Percentiles rank a stretch among this genome's conserved stretches.
These are phyloP conservation scores for Erpornis zantholeuca DNA, from an alignment of 2,113 vertebrate genomes.

Conservation along the genomic window DNA sequence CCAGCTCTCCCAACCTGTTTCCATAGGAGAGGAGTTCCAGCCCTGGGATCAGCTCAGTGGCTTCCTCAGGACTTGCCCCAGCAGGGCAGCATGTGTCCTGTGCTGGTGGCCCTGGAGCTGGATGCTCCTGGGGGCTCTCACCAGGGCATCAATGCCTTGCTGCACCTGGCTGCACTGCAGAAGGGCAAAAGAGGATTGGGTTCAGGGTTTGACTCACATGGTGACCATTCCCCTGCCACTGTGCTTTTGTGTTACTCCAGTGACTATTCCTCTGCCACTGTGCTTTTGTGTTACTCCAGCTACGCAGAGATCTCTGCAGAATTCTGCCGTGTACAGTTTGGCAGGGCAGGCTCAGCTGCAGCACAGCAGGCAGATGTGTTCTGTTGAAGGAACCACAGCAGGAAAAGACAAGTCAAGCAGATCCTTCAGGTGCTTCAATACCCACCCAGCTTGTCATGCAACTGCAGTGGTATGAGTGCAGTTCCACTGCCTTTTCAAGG, in stretches of 20 bases:
- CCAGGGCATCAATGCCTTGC: background rate
- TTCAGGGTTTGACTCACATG: background rate
- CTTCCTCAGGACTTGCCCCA: background rate
- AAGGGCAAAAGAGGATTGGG: background rate
- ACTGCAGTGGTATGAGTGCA: background rate
- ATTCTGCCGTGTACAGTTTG: background rate
- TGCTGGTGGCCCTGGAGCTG: background rate
- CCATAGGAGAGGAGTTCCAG: background rate
- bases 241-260: background rate
- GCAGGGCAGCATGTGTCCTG: no score
- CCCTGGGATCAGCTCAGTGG: background rate
- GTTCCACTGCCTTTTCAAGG: background rate
- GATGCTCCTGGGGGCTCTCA: background rate
- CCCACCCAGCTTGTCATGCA: background rate
- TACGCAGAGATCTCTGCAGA: background rate
- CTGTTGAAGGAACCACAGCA: fast-evolving
- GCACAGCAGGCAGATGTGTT: background rate
- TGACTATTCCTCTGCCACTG: background rate
- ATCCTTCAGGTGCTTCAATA: background rate
- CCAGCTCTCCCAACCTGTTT: background rate
- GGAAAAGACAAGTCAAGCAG: background rate
- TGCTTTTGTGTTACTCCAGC: background rate
- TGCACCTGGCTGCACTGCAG: background rate
- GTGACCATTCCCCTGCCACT: background rate
- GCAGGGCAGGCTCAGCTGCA: background rate